Evolutionary conservation across 1,140 invertebrate genomes (phyloP), one percentile per base, ranked within the genome.

Genomic region (Penaeus indicus): DNA sequence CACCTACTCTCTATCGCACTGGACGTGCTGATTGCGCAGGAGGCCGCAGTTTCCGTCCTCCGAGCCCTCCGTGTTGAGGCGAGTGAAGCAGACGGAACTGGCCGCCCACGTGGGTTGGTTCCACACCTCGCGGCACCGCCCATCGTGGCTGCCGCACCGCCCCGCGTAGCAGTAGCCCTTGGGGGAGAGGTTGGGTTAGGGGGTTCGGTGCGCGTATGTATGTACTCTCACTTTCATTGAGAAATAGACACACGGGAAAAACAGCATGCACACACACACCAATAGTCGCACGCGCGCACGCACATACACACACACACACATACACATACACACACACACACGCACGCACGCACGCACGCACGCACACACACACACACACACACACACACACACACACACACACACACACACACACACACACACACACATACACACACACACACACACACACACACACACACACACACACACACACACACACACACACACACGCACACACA

Each of bases 121-220:
- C 98, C 98, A 99, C n/a, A 99, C 94, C 25, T 98, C 93, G 90
- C 96, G 95, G 92, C 99, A 99, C 92, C 99, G 98, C 93, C 97
- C 96, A n/a, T 96, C 95, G 92, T 97, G 97, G 1, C 97, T 97
- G 19, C 96, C 95, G 92, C 98, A 99, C 60, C 95, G 95, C 3
- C 98, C 98, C 72, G 96, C 94, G 92, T 97, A 99, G 92, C 98
- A 99, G 92, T 96, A 98, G 0, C 98, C 97, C 94, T 90, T 77
- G 16, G 54, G 69, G 1, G 19, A 42, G 16, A 25, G 54, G 13
- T 10, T n/a, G 67, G 5, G 21, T 11, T 78, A 11, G n/a, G 13
- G 32, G 4, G 22, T 11, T 1, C 54, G n/a, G 60, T 16, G 21
- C 72, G 69, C n/a, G 3, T 47, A 11, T n/a, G 63, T 79, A 62